Base-by-base conservation (phyloP, 2,797 vertebrate genomes). In the Thunnus albacares region DNA sequence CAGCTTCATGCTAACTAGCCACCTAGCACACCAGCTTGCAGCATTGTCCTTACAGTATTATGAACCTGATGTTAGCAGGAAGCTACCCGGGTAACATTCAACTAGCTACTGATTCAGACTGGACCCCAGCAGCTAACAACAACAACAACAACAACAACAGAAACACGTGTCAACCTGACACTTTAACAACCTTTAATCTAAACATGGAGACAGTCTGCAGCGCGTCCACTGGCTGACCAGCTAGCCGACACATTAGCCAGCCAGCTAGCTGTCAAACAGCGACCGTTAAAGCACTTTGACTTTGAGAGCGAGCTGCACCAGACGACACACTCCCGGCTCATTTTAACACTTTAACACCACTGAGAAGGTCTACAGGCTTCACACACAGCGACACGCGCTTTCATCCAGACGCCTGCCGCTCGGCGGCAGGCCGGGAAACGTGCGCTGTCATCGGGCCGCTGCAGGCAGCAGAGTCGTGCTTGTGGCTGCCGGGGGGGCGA, bases 361-460 rank as follows among this genome's bases (percentile, higher is more conserved):
- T 2, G 28, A 0, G 8, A 6, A 0, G 2, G 3, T 14, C 6
- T 3, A 0, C n/a, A 8, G 26, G 45, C 71, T n/a, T 28, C 11
- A 45, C 55, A 3, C 15, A 6, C 3, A 4, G 53, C 57, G 30
- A 3, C 35, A 35, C 35, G 9, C 35, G 9, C 1, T 9, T 35
- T 35, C 30, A 56, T 1, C 24, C 62, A n/a, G 38, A 30, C 13
- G 26, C 51, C 28, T 30, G 28, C 28, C 64, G 53, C 77, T 63
- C 1, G 38, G 61, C 15, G 57, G 53, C 58, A 83, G 6, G 1
- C 78, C 87, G 87, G 84, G 53, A 52, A 78, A 92, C 90, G 90
- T 90, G 94, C 94, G 87, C 94, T 94, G 95, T 96, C 94, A 95
- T 89, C 55, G 92, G 90, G 86, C 45, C 82, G 74, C 80, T 83